Base-by-base conservation (phyloP, 2,113 vertebrate genomes). In the Pangasianodon hypophthalmus region DNA sequence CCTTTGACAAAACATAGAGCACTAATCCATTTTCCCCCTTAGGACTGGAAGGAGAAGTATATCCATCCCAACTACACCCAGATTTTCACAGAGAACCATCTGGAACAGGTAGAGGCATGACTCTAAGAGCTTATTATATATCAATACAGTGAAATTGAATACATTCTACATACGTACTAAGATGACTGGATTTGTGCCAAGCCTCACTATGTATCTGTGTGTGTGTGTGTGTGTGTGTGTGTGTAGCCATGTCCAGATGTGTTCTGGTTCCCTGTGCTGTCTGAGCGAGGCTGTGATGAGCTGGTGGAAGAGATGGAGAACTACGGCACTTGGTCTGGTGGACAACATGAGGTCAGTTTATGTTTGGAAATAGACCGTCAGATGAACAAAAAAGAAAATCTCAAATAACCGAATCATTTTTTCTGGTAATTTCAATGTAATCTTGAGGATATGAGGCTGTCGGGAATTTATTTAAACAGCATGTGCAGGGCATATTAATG, bases 31-130 rank as follows among this genome's bases (percentile, higher is more conserved):
- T 90, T 48, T 83, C 86, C 24, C 0, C 3, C 77, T 50, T 94
- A 99, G 98, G 98, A 99, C 91, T 99, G 98, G 98, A 99, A 96
- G 88, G 98, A 98, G 93, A 99, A 97, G n/a, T 99, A 99, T 89
- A 98, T 99, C 93, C 97, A 97, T 92, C 91, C 94, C 56, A 98
- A 99, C 95, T 99, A 99, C 93, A 96, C 97, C 19, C 96, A 95
- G 73, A 99, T 99, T 91, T 99, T 99, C 93, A 99, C 98, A n/a
- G 96, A 98, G 91, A 97, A 97, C 92, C 93, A 96, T 93, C 93
- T 98, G 91, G 98, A 99, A 87, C 96, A 99, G 97, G 98, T 99
- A 87, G 13, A 80, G 87, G 13, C 67, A 21, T 67, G 44, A 54
- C 32, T 81, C 46, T 50, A 18, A 64, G 5, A 24, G 13, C 1